Percentiles rank a stretch among this genome's conserved stretches.
Evolutionary conservation across 2,888 invertebrate genomes (phyloP).

Genomic region (Odontomyia ornata): DNA sequence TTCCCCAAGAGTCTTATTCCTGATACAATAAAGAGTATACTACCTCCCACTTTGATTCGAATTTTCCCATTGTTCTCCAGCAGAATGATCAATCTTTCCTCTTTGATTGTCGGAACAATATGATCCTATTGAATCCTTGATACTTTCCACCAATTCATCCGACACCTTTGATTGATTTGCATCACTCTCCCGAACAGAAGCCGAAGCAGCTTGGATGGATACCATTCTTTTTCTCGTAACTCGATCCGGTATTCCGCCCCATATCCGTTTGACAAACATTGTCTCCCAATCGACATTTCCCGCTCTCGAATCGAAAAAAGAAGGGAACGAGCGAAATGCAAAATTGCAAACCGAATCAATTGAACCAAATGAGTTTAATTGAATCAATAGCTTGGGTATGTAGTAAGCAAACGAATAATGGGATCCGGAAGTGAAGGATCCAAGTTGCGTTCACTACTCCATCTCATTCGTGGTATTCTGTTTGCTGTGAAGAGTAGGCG

Average conservation of each 20-base stretch:
- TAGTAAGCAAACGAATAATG: slow-evolving; percentile 21
- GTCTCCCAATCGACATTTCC: background rate
- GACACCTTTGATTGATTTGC: slow-evolving; percentile 32
- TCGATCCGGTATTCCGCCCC: background rate
- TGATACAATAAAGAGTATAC: too few relatives aligned
- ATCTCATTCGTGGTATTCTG: too few relatives aligned
- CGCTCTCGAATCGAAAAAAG: background rate
- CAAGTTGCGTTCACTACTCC: background rate
- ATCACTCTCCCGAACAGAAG: background rate
- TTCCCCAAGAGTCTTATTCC: too few relatives aligned
- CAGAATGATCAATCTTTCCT: too few relatives aligned
- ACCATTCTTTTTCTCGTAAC: background rate
- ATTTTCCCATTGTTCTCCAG: too few relatives aligned
- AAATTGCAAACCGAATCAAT: slow-evolving; percentile 40
- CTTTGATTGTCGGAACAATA: too few relatives aligned
- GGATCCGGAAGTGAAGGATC: background rate
- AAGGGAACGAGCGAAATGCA: background rate
- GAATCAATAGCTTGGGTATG: slow-evolving; percentile 44
- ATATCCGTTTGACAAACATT: background rate
- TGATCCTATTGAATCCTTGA: background rate
- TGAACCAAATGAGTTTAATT: slow-evolving; percentile 47
- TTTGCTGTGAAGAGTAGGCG: background rate
- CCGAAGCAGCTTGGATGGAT: background rate
- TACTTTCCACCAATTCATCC: slow-evolving; percentile 3
- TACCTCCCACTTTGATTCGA: too few relatives aligned